These are phyloP conservation scores for Hydrolagus colliei DNA, from an alignment of 2,797 vertebrate genomes.

Conservation along the genomic window DNA sequence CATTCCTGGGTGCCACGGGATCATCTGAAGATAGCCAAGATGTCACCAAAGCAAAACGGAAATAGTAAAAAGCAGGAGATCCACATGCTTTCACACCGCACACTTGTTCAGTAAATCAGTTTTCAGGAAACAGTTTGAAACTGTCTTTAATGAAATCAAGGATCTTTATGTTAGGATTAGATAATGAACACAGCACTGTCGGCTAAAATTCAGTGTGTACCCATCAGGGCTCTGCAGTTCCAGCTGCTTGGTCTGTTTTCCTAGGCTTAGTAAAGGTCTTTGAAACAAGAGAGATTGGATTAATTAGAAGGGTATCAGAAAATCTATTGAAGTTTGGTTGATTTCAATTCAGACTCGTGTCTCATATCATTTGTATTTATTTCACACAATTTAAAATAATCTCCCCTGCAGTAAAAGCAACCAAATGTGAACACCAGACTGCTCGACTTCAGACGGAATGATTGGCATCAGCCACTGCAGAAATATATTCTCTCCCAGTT, in stretches of 20 bases:
- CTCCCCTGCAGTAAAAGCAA: not conserved
- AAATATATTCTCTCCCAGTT: not conserved
- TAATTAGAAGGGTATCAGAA: not conserved
- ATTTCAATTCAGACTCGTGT: not conserved
- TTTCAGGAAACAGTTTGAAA: not conserved
- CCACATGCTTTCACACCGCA: conserved; percentile 30
- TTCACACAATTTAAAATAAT: not conserved
- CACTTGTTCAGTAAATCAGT: conserved; percentile 1
- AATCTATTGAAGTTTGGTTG: not conserved
- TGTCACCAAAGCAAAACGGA: not conserved
- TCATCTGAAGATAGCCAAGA: not conserved
- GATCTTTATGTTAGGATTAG: not conserved
- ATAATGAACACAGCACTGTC: conserved; percentile 11
- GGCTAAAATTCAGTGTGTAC: conserved; percentile 21
- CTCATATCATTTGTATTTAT: conserved; percentile 5
- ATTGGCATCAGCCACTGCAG: not conserved
- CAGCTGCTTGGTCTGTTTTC: not conserved
- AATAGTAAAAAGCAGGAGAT: not conserved
- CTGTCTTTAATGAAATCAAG: conserved; percentile 17
- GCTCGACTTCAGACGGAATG: not conserved
- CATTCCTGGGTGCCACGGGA: not conserved
- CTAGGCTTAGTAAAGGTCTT: not conserved
- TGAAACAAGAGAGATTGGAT: not conserved
- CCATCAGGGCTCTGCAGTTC: not conserved
- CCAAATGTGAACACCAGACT: too few relatives aligned